phyloP scores from a whole-genome alignment of 2,797 vertebrate genomes.

The Onychomys leucogaster region DNA sequence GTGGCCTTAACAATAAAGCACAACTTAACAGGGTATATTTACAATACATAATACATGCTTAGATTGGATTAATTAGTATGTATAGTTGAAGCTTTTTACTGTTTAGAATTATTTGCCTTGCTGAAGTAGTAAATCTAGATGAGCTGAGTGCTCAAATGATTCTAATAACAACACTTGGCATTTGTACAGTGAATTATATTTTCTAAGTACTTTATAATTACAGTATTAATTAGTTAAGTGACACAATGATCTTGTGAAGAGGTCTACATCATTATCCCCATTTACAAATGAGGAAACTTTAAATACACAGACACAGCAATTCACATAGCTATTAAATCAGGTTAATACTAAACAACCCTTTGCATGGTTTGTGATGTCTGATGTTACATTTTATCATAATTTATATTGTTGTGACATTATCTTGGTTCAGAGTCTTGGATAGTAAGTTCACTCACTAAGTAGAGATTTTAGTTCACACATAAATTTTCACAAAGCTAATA shows the following conservation, averaged over 20 bases:
- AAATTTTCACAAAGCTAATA: slow-evolving; percentile 28
- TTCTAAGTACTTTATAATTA: slow-evolving; percentile 84
- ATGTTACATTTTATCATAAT: slow-evolving; percentile 20
- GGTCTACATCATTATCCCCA: slow-evolving; percentile 70
- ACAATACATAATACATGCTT: slow-evolving; percentile 76
- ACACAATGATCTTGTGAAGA: slow-evolving; percentile 79
- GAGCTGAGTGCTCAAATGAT: slow-evolving; percentile 68
- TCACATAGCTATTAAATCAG: slow-evolving; percentile 63
- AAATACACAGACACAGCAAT: slow-evolving; percentile 70
- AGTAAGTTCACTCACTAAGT: neutral
- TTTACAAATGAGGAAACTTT: slow-evolving; percentile 75
- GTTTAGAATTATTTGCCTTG: slow-evolving; percentile 78
- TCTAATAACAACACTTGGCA: slow-evolving; percentile 80
- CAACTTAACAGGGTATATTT: slow-evolving; percentile 79
- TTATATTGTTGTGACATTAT: slow-evolving; percentile 49
- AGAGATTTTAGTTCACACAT: neutral
- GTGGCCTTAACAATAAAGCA: slow-evolving; percentile 63
- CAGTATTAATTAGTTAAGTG: slow-evolving; percentile 82
- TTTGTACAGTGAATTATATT: slow-evolving; percentile 78
- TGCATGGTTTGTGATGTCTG: neutral
- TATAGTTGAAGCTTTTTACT: slow-evolving; percentile 63
- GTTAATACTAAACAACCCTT: slow-evolving; percentile 47
- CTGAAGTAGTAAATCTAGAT: slow-evolving; percentile 74
- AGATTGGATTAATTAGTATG: slow-evolving; percentile 78
- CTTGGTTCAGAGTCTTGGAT: neutral